A percentile compares a stretch with the other conserved stretches of the same genome.
Evolutionary conservation across 2,113 vertebrate genomes (phyloP).

Genomic region (Oenanthe oenanthe): DNA sequence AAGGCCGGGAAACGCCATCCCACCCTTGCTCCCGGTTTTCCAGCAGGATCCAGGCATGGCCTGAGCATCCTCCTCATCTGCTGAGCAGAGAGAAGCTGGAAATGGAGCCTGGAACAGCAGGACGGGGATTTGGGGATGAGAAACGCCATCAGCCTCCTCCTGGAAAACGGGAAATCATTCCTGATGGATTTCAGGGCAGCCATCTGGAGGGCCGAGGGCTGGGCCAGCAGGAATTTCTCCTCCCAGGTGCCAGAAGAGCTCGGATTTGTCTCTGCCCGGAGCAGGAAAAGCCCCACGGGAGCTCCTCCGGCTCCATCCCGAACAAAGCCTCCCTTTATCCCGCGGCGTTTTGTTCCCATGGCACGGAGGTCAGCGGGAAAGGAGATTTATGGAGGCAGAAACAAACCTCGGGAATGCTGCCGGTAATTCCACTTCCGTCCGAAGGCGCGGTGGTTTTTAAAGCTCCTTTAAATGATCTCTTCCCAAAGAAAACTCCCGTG

Average conservation of each 20-base stretch:
- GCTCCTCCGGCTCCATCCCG: background rate
- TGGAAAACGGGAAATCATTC: background rate
- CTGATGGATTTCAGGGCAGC: background rate
- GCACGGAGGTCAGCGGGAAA: conserved; percentile 79
- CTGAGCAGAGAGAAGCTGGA: background rate
- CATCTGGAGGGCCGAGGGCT: background rate
- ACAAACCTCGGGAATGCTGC: conserved; percentile 79
- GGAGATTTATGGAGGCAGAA: conserved; percentile 70
- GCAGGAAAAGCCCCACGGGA: background rate
- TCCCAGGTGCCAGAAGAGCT: background rate
- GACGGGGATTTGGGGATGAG: background rate
- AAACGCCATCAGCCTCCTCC: accelerated
- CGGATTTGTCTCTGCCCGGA: accelerated
- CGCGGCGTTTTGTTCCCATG: conserved; percentile 74
- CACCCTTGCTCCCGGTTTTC: accelerated
- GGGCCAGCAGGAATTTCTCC: background rate
- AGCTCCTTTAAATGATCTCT: conserved; percentile 78
- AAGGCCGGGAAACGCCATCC: background rate
- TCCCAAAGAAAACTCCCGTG: conserved; percentile 87
- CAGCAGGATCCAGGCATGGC: background rate
- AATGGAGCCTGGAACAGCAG: background rate
- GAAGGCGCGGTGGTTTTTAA: conserved; percentile 81
- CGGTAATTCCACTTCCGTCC: conserved; percentile 80
- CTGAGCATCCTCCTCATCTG: background rate
- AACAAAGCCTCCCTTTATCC: conserved; percentile 72